phyloP scores from a whole-genome alignment of 2,888 invertebrate genomes.

The Drosophila fungiperda region DNA sequence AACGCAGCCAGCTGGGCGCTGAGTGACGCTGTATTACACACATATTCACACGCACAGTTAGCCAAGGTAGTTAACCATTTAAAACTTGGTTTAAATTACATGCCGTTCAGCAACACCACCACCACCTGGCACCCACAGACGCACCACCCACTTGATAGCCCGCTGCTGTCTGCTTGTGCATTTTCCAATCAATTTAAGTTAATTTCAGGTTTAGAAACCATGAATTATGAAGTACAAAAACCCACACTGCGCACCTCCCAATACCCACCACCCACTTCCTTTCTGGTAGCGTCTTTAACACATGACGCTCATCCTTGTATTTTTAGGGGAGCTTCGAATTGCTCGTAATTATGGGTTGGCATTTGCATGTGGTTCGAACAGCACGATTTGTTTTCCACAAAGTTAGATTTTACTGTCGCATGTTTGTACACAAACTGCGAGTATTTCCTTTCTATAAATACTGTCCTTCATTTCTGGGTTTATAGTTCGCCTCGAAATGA shows the following conservation, averaged over 20 bases:
- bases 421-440: conserved; percentile 76
- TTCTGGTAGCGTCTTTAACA: conserved; percentile 63
- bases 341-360: conserved; percentile 50
- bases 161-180: conserved; percentile 53
- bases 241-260: background rate
- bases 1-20: conserved; percentile 57
- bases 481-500: conserved; percentile 51
- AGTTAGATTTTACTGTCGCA: conserved; percentile 77
- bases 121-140: background rate
- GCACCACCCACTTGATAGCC: conserved; percentile 7
- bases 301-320: conserved; percentile 67
- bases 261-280: background rate
- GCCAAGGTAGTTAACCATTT: conserved; percentile 59
- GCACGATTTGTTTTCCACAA: conserved; percentile 75
- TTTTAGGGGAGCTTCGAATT: background rate
- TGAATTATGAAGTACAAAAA: conserved; percentile 65
- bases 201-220: conserved; percentile 62
- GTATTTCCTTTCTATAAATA: conserved; percentile 35
- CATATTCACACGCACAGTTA: conserved; percentile 71
- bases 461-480: too few relatives aligned
- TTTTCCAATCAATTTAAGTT: conserved; percentile 72
- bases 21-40: conserved; percentile 78
- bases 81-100: conserved; percentile 69
- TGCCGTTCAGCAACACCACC: conserved; percentile 62
- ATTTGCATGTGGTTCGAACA: conserved; percentile 18